Conservation (phyloP, 1,140 invertebrate genomes). For the Halotydeus destructor region DNA sequence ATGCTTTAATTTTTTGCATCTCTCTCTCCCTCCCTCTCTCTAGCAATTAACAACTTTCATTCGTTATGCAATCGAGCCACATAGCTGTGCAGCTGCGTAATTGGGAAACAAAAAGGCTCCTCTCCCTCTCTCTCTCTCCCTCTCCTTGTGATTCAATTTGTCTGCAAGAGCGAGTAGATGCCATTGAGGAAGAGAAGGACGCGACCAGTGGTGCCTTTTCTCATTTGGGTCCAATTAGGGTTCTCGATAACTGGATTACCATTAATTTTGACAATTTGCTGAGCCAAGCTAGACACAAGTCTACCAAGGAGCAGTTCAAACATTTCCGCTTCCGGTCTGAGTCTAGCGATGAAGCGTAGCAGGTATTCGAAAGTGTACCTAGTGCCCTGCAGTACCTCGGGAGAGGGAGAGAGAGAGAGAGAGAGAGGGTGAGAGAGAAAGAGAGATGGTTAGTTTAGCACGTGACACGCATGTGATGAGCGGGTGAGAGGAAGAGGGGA, state of each 20-base stretch:
- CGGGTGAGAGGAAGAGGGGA: too few species aligned
- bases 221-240: conserved; percentile 24
- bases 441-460: too few species aligned
- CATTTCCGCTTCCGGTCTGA: conserved; percentile 28
- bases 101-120: too few species aligned
- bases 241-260: conserved; percentile 22
- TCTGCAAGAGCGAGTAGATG: conserved; percentile 11
- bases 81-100: too few species aligned
- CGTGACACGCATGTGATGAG: too few species aligned
- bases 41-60: too few species aligned
- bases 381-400: conserved; percentile 32
- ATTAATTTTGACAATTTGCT: conserved; percentile 36
- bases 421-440: conserved; percentile 5
- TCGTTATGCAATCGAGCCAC: too few species aligned
- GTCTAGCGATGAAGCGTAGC: conserved; percentile 40
- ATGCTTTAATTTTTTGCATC: too few species aligned
- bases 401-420: too few species aligned
- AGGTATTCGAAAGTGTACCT: conserved; percentile 47
- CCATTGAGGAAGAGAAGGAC: conserved; percentile 27
- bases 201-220: conserved; percentile 29
- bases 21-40: too few species aligned
- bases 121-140: background rate
- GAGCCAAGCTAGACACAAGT: conserved; percentile 38
- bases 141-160: background rate
- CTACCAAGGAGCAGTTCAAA: conserved; percentile 36